Conservation (phyloP, 2,113 vertebrate species). For the Ahaetulla prasina region DNA sequence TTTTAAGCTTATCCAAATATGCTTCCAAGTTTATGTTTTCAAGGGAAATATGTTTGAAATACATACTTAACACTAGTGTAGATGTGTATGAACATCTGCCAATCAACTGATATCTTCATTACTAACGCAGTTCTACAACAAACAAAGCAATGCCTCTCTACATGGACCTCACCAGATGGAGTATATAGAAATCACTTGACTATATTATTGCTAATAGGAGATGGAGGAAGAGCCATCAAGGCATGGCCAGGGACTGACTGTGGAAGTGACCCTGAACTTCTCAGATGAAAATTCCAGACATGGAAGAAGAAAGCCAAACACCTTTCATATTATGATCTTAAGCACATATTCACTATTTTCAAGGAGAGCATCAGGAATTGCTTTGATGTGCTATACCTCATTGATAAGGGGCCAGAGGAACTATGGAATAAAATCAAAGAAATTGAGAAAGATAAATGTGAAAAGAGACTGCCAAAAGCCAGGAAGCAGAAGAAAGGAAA, state of each 20-base stretch:
- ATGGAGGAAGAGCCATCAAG: background rate
- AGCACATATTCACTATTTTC: background rate
- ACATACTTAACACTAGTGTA: background rate
- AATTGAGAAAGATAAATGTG: background rate
- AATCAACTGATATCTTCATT: background rate
- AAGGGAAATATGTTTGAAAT: background rate
- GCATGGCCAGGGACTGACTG: background rate
- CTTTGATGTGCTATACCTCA: background rate
- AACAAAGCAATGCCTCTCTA: background rate
- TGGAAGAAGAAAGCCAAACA: background rate
- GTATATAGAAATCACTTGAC: background rate
- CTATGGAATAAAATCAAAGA: background rate
- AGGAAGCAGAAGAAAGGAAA: background rate
- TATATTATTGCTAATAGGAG: background rate
- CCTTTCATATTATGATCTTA: background rate
- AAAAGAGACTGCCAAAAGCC: background rate
- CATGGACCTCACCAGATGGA: background rate
- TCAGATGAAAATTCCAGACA: background rate
- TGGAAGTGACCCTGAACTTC: background rate
- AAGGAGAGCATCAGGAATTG: background rate
- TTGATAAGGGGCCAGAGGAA: background rate
- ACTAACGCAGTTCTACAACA: background rate
- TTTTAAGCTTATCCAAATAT: background rate
- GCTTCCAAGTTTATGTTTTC: background rate
- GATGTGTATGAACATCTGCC: background rate